Percentiles rank a stretch among this genome's conserved stretches.
Evolutionary conservation across 2,113 vertebrate species (phyloP).

Genomic region (Chloropsis cyanopogon): DNA sequence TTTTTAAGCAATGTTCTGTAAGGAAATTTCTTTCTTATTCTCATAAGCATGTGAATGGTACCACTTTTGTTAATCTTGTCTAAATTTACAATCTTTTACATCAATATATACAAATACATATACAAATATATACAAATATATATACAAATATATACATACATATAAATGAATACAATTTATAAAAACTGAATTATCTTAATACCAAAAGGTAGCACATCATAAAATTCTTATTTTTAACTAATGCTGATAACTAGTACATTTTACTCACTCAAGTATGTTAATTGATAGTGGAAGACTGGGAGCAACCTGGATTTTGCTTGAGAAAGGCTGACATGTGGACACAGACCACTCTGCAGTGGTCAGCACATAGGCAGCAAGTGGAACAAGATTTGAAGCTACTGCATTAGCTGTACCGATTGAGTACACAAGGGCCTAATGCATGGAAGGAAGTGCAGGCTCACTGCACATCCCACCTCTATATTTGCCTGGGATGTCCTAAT

Average conservation of each 20-base stretch:
- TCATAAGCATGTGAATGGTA: neutral
- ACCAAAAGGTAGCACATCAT: neutral
- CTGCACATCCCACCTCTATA: accelerated
- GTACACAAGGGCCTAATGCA: neutral
- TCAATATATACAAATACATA: neutral
- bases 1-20: neutral
- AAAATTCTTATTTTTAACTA: neutral
- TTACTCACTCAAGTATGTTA: neutral
- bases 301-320: neutral
- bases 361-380: neutral
- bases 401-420: accelerated
- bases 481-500: neutral
- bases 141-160: too few species aligned
- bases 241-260: neutral
- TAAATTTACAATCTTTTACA: neutral
- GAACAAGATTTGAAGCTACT: neutral
- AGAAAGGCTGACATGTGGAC: neutral
- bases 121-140: too few species aligned
- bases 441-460: neutral
- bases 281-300: neutral
- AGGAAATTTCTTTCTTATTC: neutral
- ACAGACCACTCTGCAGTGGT: neutral
- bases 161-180: neutral
- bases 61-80: neutral
- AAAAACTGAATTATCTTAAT: neutral